Conservation (phyloP, 2,888 invertebrate genomes). For the Drosophila pseudotalamancana region DNA sequence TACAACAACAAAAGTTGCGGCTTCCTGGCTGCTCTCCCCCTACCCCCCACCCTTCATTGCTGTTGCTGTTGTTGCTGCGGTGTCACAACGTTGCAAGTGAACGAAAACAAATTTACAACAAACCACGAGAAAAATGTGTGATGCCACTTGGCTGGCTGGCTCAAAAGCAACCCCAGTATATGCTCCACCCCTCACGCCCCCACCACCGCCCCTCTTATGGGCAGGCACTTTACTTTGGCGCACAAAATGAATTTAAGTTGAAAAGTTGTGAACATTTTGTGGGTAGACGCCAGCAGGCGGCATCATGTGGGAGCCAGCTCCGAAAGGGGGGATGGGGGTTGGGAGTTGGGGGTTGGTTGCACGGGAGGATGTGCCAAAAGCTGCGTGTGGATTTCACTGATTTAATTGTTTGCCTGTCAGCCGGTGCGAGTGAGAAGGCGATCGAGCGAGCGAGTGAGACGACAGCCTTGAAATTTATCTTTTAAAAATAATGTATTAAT, state of each 20-base stretch:
- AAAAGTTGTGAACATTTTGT: conserved; percentile 78
- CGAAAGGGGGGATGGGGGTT: not conserved
- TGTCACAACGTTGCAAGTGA: conserved; percentile 75
- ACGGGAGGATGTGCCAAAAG: conserved; percentile 38
- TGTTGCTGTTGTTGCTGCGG: conserved; percentile 49
- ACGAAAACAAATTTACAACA: conserved; percentile 79
- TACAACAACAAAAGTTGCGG: conserved; percentile 63
- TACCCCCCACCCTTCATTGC: not conserved
- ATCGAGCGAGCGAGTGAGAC: not conserved
- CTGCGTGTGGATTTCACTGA: conserved; percentile 78
- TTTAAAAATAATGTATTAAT: conserved; percentile 78
- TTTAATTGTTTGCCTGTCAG: conserved; percentile 69
- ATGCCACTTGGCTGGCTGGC: conserved; percentile 65
- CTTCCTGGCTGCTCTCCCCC: conserved; percentile 33
- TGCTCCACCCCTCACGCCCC: not conserved
- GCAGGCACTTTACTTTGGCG: conserved; percentile 55
- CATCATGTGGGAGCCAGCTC: not conserved
- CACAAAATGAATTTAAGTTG: conserved; percentile 77
- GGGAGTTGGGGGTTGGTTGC: not conserved
- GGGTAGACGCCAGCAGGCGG: conserved; percentile 30
- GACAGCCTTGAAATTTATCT: conserved; percentile 70
- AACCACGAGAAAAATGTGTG: conserved; percentile 75
- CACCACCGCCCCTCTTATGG: conserved; percentile 13
- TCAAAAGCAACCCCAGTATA: conserved; percentile 18
- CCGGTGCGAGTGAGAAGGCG: conserved; percentile 1